A percentile compares a stretch with the other conserved stretches of the same genome.
Evolutionary conservation across 92 coral and sea anemone genomes (phyloP).

Genomic region (Metridium senile): DNA sequence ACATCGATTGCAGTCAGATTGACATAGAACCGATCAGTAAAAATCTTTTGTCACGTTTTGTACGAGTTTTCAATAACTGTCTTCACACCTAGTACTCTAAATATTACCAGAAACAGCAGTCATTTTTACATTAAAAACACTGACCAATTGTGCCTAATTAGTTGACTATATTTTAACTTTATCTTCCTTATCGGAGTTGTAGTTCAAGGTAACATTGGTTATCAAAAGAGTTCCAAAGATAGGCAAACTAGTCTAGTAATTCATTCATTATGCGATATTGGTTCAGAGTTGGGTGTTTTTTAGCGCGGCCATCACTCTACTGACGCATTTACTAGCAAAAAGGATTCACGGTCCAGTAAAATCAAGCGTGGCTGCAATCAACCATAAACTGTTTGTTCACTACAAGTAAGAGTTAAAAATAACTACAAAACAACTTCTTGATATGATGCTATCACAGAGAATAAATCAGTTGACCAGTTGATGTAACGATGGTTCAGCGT

Average conservation of each 20-base stretch:
- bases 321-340: conserved; percentile 1
- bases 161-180: too few relatives aligned
- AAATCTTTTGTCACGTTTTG: background rate
- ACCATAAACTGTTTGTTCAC: conserved; percentile 15
- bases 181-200: too few relatives aligned
- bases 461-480: background rate
- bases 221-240: background rate
- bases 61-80: background rate
- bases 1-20: too few relatives aligned
- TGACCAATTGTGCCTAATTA: too few relatives aligned
- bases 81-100: background rate
- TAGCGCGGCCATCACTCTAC: conserved; percentile 2
- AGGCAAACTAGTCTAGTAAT: background rate
- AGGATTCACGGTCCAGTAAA: conserved; percentile 23
- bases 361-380: conserved; percentile 36
- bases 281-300: background rate
- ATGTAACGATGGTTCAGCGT: background rate
- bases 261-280: conserved; percentile 24
- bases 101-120: background rate
- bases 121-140: background rate
- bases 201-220: too few relatives aligned
- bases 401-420: background rate
- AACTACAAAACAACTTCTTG: background rate
- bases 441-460: background rate
- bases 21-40: background rate